These are phyloP conservation scores for Isichthys henryi DNA, from an alignment of 2,113 vertebrate species.

Conservation along the genomic window DNA sequence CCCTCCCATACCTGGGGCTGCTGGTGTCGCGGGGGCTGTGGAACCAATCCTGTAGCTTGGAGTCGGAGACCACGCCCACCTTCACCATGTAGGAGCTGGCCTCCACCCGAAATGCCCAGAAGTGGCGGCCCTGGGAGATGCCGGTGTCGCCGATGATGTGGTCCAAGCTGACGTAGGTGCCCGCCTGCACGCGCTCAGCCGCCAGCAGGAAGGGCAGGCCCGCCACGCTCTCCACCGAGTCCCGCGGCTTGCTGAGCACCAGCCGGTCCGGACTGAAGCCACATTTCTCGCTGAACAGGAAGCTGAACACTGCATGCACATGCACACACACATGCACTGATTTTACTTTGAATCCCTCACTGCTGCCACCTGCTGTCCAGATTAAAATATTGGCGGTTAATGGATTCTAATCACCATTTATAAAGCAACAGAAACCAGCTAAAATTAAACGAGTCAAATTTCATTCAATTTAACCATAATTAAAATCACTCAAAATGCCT, in stretches of 20 bases:
- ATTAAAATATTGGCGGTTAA: neutral
- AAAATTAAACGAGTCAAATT: neutral
- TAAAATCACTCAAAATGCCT: neutral
- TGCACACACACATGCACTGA: neutral
- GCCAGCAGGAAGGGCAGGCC: constrained; percentile 76
- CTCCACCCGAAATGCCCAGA: constrained; percentile 87
- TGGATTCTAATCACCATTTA: neutral
- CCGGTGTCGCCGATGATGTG: constrained; percentile 87
- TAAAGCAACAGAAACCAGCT: neutral
- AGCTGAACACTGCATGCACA: constrained; percentile 71
- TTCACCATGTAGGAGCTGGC: constrained; percentile 85
- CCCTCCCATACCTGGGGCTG: constrained; percentile 77
- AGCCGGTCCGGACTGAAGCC: constrained; percentile 84
- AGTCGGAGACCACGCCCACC: constrained; percentile 82
- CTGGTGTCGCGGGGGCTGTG: constrained; percentile 77
- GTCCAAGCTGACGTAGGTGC: constrained; percentile 79
- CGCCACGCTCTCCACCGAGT: constrained; percentile 80
- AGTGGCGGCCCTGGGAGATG: constrained; percentile 83
- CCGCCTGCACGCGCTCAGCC: constrained; percentile 80
- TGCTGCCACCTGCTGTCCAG: no score
- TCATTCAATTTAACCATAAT: neutral
- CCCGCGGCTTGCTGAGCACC: constrained; percentile 67
- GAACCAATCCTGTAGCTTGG: constrained; percentile 87
- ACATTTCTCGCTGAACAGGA: constrained; percentile 91
- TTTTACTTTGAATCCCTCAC: no score